phyloP scores from a whole-genome alignment of 2,113 vertebrate species.

The Jacana jacana region DNA sequence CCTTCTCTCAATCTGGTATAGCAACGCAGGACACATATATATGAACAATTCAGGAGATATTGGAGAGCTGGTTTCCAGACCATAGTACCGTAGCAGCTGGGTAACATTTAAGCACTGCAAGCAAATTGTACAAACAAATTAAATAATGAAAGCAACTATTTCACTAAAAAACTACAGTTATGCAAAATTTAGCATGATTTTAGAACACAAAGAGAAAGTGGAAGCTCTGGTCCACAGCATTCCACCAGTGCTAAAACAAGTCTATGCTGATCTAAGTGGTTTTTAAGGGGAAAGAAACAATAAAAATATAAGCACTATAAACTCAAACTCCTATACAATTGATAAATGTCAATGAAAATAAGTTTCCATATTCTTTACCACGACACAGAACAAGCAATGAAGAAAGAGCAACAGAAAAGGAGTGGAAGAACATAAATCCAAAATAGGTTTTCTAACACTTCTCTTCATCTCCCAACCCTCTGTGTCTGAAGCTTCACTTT shows the following conservation, averaged over 20 bases:
- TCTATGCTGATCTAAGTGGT: background rate
- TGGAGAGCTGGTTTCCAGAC: conserved; percentile 79
- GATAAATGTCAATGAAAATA: background rate
- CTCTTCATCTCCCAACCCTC: background rate
- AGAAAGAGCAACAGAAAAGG: background rate
- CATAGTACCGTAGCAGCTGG: conserved; percentile 87
- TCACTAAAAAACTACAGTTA: background rate
- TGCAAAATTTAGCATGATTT: background rate
- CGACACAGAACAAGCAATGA: background rate
- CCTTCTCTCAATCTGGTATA: conserved; percentile 95
- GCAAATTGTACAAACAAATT: conserved; percentile 23
- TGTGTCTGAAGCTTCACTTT: background rate
- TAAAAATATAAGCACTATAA: background rate
- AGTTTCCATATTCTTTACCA: background rate
- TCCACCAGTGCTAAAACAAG: background rate
- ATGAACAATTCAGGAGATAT: conserved; percentile 89
- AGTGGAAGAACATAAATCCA: background rate
- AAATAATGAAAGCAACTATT: background rate
- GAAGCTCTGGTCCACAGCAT: background rate
- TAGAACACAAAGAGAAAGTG: background rate
- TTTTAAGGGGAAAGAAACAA: background rate
- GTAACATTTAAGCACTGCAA: conserved; percentile 94
- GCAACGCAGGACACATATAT: conserved; percentile 91
- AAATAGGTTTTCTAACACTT: background rate
- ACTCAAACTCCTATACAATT: background rate